Evolutionary conservation across 2,888 invertebrate genomes (phyloP).

Genomic region (Cantharis flavilabris): DNA sequence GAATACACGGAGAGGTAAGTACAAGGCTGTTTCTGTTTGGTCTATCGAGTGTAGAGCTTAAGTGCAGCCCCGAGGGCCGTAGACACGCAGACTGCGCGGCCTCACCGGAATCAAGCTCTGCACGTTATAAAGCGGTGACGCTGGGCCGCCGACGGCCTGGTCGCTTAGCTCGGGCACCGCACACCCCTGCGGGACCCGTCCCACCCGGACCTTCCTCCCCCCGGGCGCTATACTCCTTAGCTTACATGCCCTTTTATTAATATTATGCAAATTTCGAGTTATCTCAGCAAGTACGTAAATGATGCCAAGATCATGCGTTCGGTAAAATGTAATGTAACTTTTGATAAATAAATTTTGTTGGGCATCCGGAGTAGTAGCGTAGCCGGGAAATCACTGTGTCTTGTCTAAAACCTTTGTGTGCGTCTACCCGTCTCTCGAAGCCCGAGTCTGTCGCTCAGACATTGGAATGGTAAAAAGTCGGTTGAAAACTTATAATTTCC

Average conservation of each 20-base stretch:
- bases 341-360: conserved; percentile 1
- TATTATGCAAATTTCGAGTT: background rate
- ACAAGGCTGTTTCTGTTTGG: conserved; percentile 31
- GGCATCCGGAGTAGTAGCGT: conserved; percentile 55
- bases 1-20: conserved; percentile 98
- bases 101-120: conserved; percentile 49
- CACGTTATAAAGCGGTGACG: conserved; percentile 49
- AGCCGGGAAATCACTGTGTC: conserved; percentile 69
- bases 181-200: conserved; percentile 51
- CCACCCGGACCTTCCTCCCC: conserved; percentile 40
- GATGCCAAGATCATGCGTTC: background rate
- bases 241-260: conserved; percentile 17
- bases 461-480: conserved; percentile 29
- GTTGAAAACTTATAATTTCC: conserved; percentile 13
- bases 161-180: conserved; percentile 54
- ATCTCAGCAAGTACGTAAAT: background rate
- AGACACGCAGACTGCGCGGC: conserved; percentile 45
- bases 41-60: conserved; percentile 43
- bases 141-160: conserved; percentile 38
- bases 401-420: conserved; percentile 91
- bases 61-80: conserved; percentile 36
- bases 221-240: conserved; percentile 35
- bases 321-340: background rate
- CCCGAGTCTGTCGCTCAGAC: conserved; percentile 55
- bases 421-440: conserved; percentile 68